Evolutionary conservation across 2,797 vertebrate genomes (phyloP), one percentile per base, ranked within the genome.

Genomic region (Poecilia gillii): DNA sequence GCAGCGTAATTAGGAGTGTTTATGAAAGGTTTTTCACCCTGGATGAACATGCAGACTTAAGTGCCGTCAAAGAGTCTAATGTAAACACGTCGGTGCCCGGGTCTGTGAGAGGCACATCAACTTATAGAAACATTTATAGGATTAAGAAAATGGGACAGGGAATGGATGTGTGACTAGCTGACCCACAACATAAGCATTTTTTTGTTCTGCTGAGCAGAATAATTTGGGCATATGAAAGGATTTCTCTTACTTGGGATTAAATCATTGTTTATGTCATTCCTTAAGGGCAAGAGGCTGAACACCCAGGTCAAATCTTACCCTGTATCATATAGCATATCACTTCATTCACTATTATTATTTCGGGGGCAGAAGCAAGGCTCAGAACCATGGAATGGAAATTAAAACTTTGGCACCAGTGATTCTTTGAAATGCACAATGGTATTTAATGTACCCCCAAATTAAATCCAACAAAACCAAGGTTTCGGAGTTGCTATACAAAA

Each of bases 91-190:
- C 85, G 71, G 81, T 86, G 93, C 93, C 88, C 85, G 81, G 87
- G 57, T 88, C 93, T 94, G 94, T 90, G 94, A 91, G 92, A 92
- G 95, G 95, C 91, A 87, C 91, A 92, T 92, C 86, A 88, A 93
- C 93, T 93, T 94, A 96, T 95, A 83, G 94, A 85, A 90, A 95
- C 92, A 95, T 96, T 96, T 96, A 96, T 94, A 92, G 96, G 96
- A 97, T 97, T 97, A 96, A 94, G 83, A 87, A 80, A 73, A 85
- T 77, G 80, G 82, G 81, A 77, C 53, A 4, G 68, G 86, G 51
- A 81, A 25, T 74, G 82, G 78, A 77, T 75, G 76, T 64, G 72
- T 82, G 43, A 46, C 23, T 95, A 93, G 90, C 93, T 96, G 95
- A 97, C 96, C 95, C 95, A 96, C 89, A 88, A 94, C 87, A 90